Conservation (phyloP, 1,140 invertebrate genomes). For the Drosophila bifasciata region DNA sequence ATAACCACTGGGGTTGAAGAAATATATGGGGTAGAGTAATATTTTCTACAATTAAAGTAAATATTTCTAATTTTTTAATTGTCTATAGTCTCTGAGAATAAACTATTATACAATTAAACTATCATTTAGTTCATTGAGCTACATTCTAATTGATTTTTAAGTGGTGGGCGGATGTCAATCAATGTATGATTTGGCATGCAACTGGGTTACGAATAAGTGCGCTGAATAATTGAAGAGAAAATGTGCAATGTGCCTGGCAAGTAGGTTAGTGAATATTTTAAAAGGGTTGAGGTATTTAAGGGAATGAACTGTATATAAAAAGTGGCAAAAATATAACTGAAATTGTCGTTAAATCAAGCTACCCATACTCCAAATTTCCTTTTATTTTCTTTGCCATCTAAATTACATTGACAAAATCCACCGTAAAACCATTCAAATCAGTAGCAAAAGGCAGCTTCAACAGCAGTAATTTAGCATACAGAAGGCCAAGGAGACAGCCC, state of each 20-base stretch:
- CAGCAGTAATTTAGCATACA: constrained; percentile 15
- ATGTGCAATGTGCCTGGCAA: neutral
- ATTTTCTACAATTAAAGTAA: no score
- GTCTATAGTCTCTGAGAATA: no score
- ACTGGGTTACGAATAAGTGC: constrained; percentile 25
- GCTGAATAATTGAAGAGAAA: constrained; percentile 37
- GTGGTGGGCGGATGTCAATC: constrained; percentile 58
- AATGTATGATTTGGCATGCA: constrained; percentile 55
- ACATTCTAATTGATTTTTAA: constrained; percentile 65
- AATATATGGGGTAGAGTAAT: no score
- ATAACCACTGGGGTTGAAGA: no score
- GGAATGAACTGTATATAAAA: neutral
- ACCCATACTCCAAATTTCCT: neutral
- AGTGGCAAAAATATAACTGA: no score
- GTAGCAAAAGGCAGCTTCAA: constrained; percentile 28
- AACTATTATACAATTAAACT: neutral
- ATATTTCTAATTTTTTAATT: no score
- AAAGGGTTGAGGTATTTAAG: neutral
- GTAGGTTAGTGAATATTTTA: constrained; percentile 2
- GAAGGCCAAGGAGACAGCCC: constrained; percentile 13
- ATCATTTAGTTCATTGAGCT: constrained; percentile 26
- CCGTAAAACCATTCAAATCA: constrained; percentile 36
- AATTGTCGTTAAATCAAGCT: no score
- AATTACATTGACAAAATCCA: neutral
- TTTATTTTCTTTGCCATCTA: neutral